phyloP scores from a whole-genome alignment of 1,140 invertebrate genomes.

The Centruroides sculpturatus region DNA sequence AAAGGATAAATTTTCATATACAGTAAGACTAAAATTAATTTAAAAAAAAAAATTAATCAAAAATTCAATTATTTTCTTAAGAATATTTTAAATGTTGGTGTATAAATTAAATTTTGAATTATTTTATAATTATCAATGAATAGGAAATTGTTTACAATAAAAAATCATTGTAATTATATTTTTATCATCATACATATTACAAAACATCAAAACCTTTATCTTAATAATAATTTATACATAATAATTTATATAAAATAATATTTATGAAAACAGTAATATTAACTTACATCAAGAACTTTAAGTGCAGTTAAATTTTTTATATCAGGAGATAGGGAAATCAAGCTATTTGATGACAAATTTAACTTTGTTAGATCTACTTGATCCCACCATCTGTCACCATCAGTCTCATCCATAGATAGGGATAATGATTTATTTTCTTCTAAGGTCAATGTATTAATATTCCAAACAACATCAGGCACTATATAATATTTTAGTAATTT shows the following conservation, averaged over 20 bases:
- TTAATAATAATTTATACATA: too few relatives aligned
- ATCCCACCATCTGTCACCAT: conserved; percentile 62
- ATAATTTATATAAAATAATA: too few relatives aligned
- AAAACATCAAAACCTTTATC: neutral
- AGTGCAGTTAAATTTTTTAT: conserved; percentile 53
- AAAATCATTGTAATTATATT: neutral
- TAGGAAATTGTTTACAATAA: too few relatives aligned
- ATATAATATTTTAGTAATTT: neutral
- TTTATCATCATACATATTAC: conserved; percentile 1
- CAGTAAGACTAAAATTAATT: too few relatives aligned
- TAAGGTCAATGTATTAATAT: conserved; percentile 55
- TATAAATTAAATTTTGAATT: too few relatives aligned
- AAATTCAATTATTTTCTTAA: too few relatives aligned
- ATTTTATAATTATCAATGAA: too few relatives aligned
- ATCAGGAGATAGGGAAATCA: conserved; percentile 47
- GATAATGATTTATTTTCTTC: conserved; percentile 40
- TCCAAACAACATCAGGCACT: conserved; percentile 71
- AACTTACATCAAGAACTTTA: conserved; percentile 49
- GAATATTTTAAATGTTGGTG: too few relatives aligned
- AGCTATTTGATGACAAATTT: conserved; percentile 62
- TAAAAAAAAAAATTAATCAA: too few relatives aligned
- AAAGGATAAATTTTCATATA: too few relatives aligned
- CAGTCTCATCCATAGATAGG: conserved; percentile 45
- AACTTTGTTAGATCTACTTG: conserved; percentile 56
- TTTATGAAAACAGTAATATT: neutral